These are phyloP conservation scores for Idris sp. DNA, from an alignment of 1,140 invertebrate genomes.

Conservation along the genomic window DNA sequence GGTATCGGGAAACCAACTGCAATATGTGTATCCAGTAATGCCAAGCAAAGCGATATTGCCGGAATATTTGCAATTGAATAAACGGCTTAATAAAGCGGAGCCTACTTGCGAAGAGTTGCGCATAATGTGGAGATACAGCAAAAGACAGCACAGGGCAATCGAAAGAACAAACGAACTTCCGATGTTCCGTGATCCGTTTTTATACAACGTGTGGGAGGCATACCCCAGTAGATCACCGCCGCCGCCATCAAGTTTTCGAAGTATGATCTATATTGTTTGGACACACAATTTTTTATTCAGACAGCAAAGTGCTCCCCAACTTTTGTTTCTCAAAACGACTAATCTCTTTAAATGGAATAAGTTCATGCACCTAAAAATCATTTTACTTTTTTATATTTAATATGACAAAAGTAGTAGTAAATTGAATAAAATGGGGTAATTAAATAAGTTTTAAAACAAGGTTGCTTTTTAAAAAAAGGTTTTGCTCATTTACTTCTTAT, in stretches of 20 bases:
- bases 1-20: slow-evolving; percentile 60
- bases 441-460: no score
- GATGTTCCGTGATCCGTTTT: slow-evolving; percentile 87
- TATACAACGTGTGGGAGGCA: slow-evolving; percentile 88
- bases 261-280: slow-evolving; percentile 63
- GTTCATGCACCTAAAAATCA: no score
- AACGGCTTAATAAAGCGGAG: slow-evolving; percentile 77
- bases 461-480: no score
- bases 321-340: no score
- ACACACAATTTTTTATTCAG: slow-evolving; percentile 16
- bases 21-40: slow-evolving; percentile 66
- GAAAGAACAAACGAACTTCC: slow-evolving; percentile 91
- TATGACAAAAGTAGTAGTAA: no score
- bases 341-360: no score
- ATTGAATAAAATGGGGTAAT: no score
- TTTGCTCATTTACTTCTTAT: no score
- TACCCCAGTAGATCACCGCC: slow-evolving; percentile 77
- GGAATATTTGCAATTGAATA: slow-evolving; percentile 58
- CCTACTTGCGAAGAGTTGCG: slow-evolving; percentile 91
- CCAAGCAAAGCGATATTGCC: slow-evolving; percentile 57
- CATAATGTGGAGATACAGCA: slow-evolving; percentile 94
- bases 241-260: slow-evolving; percentile 66
- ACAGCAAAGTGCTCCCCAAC: no score
- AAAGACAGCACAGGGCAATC: slow-evolving; percentile 89
- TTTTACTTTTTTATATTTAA: no score